Evolutionary conservation across 2,113 vertebrate species (phyloP), one percentile per base, ranked within the genome.

Genomic region (Ictalurus furcatus): DNA sequence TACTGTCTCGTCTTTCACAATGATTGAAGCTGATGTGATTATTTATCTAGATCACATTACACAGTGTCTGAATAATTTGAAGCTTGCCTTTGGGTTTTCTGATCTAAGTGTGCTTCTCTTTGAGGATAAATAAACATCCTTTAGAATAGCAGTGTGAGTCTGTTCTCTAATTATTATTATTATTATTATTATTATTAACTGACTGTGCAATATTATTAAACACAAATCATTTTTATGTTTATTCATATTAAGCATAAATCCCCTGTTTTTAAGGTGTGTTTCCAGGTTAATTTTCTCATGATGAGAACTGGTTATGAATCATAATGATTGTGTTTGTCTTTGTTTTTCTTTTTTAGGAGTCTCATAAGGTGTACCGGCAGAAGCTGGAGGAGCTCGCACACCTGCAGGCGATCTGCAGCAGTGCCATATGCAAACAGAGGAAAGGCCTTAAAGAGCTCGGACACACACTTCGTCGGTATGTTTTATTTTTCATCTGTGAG

Each of bases 311-410:
- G 6, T 63, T 30, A 1, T 63, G 5, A 34, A 3, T 3, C 28
- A 25, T 21, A 12, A 28, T 61, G 4, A 30, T 30, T 40, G 16
- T 85, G 56, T 17, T 17, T 40, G 1, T 8, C 14, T 56, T 56
- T 56, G 14, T 56, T 65, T 40, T 65, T 85, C 5, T 84, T 80
- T 90, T 6, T 74, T 90, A 99, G 98, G 98, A 99, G 95, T 97
- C 96, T 0, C 97, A 99, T 94, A 98, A 98, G 93, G 91, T 97
- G 58, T 99, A 99, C 93, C 95, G 93, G 90, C 98, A 98, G 90
- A 99, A 99, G 90, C 95, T 99, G 9, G 98, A 99, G 90, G 98
- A 99, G 90, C 96, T 99, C 88, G 98, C 95, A 0, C 96, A 92
- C 14, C 95, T 99, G 67, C 98, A 99, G 94, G 90, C 93, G 0